Evolutionary conservation across 1,140 invertebrate species (phyloP).

Genomic region (Drosophila kurseongensis): DNA sequence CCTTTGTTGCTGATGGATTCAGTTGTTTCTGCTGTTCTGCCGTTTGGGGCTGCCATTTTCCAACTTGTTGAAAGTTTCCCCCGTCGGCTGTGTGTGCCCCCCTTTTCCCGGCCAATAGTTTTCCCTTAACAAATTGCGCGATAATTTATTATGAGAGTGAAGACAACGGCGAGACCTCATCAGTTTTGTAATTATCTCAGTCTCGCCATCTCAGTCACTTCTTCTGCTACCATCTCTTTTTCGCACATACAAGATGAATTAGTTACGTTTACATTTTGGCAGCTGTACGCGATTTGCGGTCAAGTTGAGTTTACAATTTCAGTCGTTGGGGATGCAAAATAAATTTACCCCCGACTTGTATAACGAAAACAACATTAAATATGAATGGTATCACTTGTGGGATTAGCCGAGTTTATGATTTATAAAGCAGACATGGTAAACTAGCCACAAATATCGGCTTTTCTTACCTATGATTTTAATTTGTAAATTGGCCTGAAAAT

Average conservation of each 20-base stretch:
- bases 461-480: neutral
- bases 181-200: conserved; percentile 49
- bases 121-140: conserved; percentile 52
- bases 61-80: conserved; percentile 58
- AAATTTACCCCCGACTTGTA: conserved; percentile 31
- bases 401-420: conserved; percentile 46
- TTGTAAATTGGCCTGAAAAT: conserved; percentile 8
- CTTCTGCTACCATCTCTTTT: neutral
- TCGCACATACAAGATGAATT: conserved; percentile 48
- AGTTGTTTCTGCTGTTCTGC: conserved; percentile 29
- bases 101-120: conserved; percentile 28
- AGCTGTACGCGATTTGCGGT: conserved; percentile 58
- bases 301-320: conserved; percentile 27
- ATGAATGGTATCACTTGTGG: conserved; percentile 46
- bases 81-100: neutral
- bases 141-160: conserved; percentile 57
- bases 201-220: neutral
- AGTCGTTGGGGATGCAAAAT: conserved; percentile 18
- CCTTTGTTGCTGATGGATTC: conserved; percentile 15
- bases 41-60: conserved; percentile 38
- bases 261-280: conserved; percentile 58
- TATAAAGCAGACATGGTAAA: conserved; percentile 35
- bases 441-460: neutral
- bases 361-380: conserved; percentile 56
- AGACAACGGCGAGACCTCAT: conserved; percentile 36